Conservation (phyloP, 2,888 invertebrate genomes). For the Himalopsyche kuldschensis region DNA sequence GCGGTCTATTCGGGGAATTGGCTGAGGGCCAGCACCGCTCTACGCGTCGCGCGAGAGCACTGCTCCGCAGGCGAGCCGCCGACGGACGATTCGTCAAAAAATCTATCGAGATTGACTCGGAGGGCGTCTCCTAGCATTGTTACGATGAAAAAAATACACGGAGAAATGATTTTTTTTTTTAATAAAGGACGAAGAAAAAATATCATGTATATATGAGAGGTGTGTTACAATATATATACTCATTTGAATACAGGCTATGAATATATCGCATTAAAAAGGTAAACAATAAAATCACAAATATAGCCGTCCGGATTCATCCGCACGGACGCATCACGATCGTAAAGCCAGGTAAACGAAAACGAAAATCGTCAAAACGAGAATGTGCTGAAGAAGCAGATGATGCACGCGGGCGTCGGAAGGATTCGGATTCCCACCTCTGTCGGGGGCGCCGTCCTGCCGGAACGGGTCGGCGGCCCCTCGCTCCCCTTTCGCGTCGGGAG, state of each 20-base stretch:
- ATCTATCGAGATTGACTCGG: constrained; percentile 44
- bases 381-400: constrained; percentile 33
- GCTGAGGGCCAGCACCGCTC: constrained; percentile 50
- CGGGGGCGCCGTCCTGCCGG: background rate
- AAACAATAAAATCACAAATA: background rate
- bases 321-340: background rate
- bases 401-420: constrained; percentile 17
- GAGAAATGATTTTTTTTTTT: background rate
- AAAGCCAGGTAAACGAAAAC: constrained; percentile 10
- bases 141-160: background rate
- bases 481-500: background rate
- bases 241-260: background rate
- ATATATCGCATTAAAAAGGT: background rate
- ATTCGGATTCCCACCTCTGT: background rate
- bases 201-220: background rate
- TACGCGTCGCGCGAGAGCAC: constrained; percentile 44
- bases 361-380: constrained; percentile 26
- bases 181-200: background rate
- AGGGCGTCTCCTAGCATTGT: background rate
- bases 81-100: too few species aligned
- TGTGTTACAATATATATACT: background rate
- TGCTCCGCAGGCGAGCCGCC: too few species aligned
- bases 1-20: background rate
- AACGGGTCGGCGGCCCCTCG: background rate
- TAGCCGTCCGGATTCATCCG: background rate